These are phyloP conservation scores for Xerus rutilus DNA, from an alignment of 2,797 vertebrate genomes.

Conservation along the genomic window DNA sequence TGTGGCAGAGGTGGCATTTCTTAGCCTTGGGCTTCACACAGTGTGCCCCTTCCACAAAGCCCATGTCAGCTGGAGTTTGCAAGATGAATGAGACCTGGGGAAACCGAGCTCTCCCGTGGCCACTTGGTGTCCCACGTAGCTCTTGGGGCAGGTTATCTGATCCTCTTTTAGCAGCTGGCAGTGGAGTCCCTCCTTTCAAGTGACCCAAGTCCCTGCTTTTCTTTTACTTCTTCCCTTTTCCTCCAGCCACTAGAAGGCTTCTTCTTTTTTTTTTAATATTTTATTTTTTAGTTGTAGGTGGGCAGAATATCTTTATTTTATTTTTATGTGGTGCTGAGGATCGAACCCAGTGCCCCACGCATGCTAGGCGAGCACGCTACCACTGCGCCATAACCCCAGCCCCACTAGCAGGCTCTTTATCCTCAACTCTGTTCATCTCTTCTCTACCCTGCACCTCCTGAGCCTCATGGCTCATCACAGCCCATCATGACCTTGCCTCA, in stretches of 20 bases:
- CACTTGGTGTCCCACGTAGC: background rate
- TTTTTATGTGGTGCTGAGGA: too few relatives aligned
- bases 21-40: background rate
- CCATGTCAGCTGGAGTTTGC: background rate
- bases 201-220: background rate
- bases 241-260: background rate
- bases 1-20: background rate
- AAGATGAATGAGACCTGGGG: background rate
- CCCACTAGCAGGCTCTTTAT: background rate
- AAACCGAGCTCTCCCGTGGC: background rate
- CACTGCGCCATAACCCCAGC: too few relatives aligned
- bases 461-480: background rate
- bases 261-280: too few relatives aligned
- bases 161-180: background rate
- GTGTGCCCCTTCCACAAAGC: background rate
- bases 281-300: too few relatives aligned
- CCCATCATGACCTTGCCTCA: too few relatives aligned
- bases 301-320: too few relatives aligned
- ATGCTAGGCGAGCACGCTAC: too few relatives aligned
- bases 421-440: too few relatives aligned
- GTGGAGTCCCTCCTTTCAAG: background rate
- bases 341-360: too few relatives aligned
- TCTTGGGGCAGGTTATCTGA: background rate
- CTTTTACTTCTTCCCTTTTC: background rate
- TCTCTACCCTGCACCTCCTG: background rate